phyloP scores from a whole-genome alignment of 2,797 vertebrate genomes.

The Phaenicophaeus curvirostris region DNA sequence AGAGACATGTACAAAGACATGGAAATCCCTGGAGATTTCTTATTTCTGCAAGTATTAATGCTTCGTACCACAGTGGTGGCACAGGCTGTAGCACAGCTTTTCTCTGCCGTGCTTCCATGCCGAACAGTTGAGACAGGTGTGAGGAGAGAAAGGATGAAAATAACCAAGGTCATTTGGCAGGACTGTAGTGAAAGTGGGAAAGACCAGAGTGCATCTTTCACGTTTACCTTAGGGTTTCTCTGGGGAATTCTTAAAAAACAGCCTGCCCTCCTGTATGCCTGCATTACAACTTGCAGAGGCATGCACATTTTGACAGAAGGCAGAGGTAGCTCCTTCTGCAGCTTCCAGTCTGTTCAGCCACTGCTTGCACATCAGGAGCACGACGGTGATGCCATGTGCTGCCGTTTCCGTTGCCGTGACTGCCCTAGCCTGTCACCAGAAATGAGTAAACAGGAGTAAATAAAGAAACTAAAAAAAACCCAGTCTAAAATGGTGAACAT shows the following conservation, averaged over 20 bases:
- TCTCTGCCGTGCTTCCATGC: neutral
- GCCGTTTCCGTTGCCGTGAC: accelerated
- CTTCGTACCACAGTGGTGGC: neutral
- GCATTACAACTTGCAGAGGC: neutral
- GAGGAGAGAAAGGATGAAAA: neutral
- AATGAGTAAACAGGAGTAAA: neutral
- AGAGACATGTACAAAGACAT: neutral
- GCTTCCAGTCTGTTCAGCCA: neutral
- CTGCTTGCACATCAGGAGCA: accelerated
- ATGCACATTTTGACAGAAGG: neutral
- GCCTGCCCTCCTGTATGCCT: neutral
- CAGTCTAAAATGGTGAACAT: neutral
- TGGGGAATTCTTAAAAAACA: neutral
- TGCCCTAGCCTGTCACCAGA: neutral
- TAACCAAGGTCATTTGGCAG: neutral
- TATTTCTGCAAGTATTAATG: neutral
- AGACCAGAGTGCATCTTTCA: accelerated
- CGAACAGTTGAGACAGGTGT: too few species aligned
- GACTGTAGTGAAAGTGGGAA: neutral
- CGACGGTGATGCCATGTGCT: neutral
- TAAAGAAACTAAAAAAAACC: neutral
- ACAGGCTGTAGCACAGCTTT: neutral
- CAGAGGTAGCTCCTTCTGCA: neutral
- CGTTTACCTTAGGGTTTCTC: neutral
- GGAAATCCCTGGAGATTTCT: neutral